Conservation (phyloP, 1,140 invertebrate genomes). For the Bombus pyrosoma region DNA sequence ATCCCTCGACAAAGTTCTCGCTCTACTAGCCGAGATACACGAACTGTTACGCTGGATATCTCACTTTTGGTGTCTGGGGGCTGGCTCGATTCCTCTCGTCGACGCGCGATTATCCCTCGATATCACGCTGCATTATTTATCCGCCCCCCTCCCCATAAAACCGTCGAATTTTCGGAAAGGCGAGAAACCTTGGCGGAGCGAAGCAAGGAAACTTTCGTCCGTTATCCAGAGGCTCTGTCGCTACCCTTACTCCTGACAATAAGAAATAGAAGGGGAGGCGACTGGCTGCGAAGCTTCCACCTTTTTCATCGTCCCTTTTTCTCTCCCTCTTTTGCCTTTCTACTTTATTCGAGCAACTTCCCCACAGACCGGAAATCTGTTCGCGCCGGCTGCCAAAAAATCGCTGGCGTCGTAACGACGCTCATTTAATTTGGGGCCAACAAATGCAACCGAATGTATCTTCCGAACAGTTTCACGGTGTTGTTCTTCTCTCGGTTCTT, state of each 20-base stretch:
- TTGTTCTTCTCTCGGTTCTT: background rate
- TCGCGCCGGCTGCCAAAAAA: conserved; percentile 64
- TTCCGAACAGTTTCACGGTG: background rate
- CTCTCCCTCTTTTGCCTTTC: conserved; percentile 25
- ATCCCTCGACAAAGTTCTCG: conserved; percentile 1
- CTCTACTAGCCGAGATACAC: conserved; percentile 12
- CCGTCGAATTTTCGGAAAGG: conserved; percentile 57
- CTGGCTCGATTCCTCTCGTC: conserved; percentile 55
- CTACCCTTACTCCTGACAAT: conserved; percentile 56
- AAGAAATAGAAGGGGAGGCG: conserved; percentile 52
- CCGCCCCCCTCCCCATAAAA: conserved; percentile 45
- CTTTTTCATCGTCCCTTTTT: conserved; percentile 41
- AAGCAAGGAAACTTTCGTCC: conserved; percentile 57
- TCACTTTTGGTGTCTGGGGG: conserved; percentile 33
- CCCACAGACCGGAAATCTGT: conserved; percentile 51
- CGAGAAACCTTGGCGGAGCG: conserved; percentile 53
- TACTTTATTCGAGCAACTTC: conserved; percentile 37
- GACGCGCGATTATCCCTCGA: conserved; percentile 69
- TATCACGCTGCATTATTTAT: conserved; percentile 74
- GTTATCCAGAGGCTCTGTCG: conserved; percentile 43
- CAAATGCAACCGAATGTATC: conserved; percentile 44
- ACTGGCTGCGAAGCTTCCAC: conserved; percentile 58
- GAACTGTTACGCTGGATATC: conserved; percentile 37
- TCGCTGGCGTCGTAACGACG: conserved; percentile 57
- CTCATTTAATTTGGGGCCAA: conserved; percentile 61